Percentiles rank a stretch among this genome's conserved stretches.
phyloP scores from a whole-genome alignment of 2,888 invertebrate genomes.

The Leucophora obtusa region DNA sequence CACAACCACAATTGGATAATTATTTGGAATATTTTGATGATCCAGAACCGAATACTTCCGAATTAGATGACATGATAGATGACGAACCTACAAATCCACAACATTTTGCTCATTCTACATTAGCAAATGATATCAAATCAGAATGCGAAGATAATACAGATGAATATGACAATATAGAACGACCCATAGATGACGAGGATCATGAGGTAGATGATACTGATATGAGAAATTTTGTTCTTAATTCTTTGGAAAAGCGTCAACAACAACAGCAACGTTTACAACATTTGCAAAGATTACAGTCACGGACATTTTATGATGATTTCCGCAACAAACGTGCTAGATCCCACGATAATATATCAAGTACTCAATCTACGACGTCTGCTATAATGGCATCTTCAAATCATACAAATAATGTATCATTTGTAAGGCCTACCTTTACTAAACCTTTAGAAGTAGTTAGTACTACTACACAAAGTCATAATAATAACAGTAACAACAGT shows the following conservation, averaged over 20 bases:
- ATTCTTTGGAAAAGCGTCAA: conserved; percentile 60
- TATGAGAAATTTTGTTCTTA: conserved; percentile 68
- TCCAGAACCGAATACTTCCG: conserved; percentile 72
- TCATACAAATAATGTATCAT: conserved; percentile 72
- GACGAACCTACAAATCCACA: conserved; percentile 68
- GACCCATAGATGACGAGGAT: conserved; percentile 68
- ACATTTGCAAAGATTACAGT: conserved; percentile 69
- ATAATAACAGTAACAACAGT: conserved; percentile 34
- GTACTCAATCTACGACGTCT: conserved; percentile 62
- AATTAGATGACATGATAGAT: conserved; percentile 74
- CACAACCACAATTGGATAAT: conserved; percentile 67
- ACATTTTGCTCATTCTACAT: conserved; percentile 61
- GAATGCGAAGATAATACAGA: conserved; percentile 73
- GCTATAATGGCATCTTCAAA: conserved; percentile 42
- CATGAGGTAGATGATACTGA: conserved; percentile 68
- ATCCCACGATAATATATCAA: conserved; percentile 68
- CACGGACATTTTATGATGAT: conserved; percentile 71
- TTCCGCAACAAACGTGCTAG: conserved; percentile 68
- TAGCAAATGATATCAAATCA: conserved; percentile 74
- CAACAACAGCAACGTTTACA: conserved; percentile 63
- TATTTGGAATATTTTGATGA: conserved; percentile 76
- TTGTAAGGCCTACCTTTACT: conserved; percentile 74
- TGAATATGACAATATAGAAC: conserved; percentile 68
- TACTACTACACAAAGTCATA: conserved; percentile 70
- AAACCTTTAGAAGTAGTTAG: conserved; percentile 72